Percentiles rank a stretch among this genome's conserved stretches.
These are phyloP conservation scores for Mechanitis mazaeus DNA, from an alignment of 2,888 invertebrate genomes.

Conservation along the genomic window DNA sequence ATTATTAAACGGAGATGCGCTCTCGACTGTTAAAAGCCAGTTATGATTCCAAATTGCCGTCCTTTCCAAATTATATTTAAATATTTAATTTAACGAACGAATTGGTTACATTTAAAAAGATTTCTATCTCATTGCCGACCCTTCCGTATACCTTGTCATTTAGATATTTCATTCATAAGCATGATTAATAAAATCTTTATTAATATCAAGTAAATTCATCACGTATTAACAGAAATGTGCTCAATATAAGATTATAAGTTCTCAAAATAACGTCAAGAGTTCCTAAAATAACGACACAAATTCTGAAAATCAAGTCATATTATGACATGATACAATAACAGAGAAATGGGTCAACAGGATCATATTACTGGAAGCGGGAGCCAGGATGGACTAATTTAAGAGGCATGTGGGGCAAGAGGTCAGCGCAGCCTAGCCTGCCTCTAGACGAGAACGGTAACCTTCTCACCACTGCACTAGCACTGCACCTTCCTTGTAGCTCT, in stretches of 20 bases:
- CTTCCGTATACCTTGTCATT: too few relatives aligned
- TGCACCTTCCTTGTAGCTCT: slow-evolving; percentile 12
- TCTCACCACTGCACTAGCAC: slow-evolving; percentile 25
- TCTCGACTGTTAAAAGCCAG: slow-evolving; percentile 7
- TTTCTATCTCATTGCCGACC: too few relatives aligned
- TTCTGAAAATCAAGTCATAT: too few relatives aligned
- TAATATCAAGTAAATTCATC: too few relatives aligned
- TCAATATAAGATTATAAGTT: too few relatives aligned
- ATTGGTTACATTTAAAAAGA: too few relatives aligned
- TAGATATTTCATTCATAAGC: too few relatives aligned
- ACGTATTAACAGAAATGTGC: too few relatives aligned
- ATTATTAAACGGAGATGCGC: slow-evolving; percentile 13
- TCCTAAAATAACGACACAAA: too few relatives aligned
- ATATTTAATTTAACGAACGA: slow-evolving; percentile 1
- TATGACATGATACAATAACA: background rate
- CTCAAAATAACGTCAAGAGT: too few relatives aligned
- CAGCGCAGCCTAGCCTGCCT: slow-evolving; percentile 54
- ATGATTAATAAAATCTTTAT: too few relatives aligned
- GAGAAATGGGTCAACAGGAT: slow-evolving; percentile 64
- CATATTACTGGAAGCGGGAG: slow-evolving; percentile 85
- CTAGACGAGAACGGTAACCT: slow-evolving; percentile 57
- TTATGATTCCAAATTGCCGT: slow-evolving; percentile 10
- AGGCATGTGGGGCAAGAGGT: slow-evolving; percentile 87
- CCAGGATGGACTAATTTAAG: slow-evolving; percentile 87
- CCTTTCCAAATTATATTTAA: slow-evolving; percentile 3